Evolutionary conservation across 2,888 invertebrate genomes (phyloP), one percentile per base, ranked within the genome.

Genomic region (Ernsta delagoae): DNA sequence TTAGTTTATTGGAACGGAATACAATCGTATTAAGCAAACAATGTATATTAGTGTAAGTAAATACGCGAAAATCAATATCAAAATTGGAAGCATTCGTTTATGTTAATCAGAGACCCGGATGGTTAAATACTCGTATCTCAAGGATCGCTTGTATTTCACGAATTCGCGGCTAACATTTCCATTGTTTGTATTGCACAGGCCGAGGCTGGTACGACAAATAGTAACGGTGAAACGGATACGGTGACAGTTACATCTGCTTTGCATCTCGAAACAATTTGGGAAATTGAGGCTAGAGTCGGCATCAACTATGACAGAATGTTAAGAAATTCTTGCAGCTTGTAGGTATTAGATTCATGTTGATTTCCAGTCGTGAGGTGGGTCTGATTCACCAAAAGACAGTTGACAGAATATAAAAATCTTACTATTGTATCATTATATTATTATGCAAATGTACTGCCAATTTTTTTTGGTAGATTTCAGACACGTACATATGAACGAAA

Each of bases 141-240:
- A 60, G 45, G 34, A 45, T 48, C 31, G n/a, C 45, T 48, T n/a
- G 45, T 60, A 60, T 60, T 57, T 45, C 56, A 43, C 34, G 65
- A 65, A 65, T 48, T 65, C 54, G 64, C 34, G 34, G 54, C 45
- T 34, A 54, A 59, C 36, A 36, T 65, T 59, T 50, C 57, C 65
- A 59, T 59, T 56, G 65, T 45, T 45, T 45, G 59, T 59, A 65
- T 24, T 45, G 65, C 59, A 59, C 39, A 34, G 57, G 59, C 59
- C 9, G 43, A 43, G 39, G 24, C 59, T 57, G 59, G 16, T 8
- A 48, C 59, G 48, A 59, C 64, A 57, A 39, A 65, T 65, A 59
- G 48, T 50, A 64, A 59, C 9, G 8, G 43, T 43, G 9, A 43
- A 39, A 65, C 45, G 39, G 31, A 61, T 12, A 48, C 50, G 39